Evolutionary conservation across 2,113 vertebrate genomes (phyloP), one percentile per base, ranked within the genome.

Genomic region (Pseudolaguvia tuberculata): DNA sequence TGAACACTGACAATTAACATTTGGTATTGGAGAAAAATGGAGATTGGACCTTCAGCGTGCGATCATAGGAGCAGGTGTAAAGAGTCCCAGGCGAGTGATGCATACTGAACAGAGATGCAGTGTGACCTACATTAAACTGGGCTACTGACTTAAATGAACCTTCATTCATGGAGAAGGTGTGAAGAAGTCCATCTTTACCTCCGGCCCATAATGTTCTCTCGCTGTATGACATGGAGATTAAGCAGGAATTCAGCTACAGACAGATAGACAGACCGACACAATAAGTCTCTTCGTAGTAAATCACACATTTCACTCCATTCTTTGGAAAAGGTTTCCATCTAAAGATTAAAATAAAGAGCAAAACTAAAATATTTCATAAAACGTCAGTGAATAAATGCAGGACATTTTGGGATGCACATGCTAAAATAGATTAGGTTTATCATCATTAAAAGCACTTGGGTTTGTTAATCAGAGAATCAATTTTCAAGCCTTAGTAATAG

Each of bases 1-100:
- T 6, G 14, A 23, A 11, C 27, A 15, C 20, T 18, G 39, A 3
- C 56, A 18, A 10, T 21, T 35, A 1, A 51, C 5, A 14, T 12
- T 11, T 20, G 23, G 7, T 56, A 71, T 39, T 48, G 11, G 5
- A 72, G 31, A 56, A 0, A 2, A 25, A 39, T 8, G 58, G 47
- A 25, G 9, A 2, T 67, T 75, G 73, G 72, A 95, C 95, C 92
- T 94, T 93, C 76, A 96, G 81, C 0, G 92, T 94, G 51, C 90
- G 86, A 85, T 98, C 95, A 0, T 91, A 92, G 48, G 95, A 96
- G 0, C 92, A 94, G 6, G 94, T 95, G 81, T 94, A 98, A 35
- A 98, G 89, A 52, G 92, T 79, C 2, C 95, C 94, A 39, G 85
- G 70, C 0, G 94, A 93, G 79, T 86, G 83, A 79, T 93, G 91